A percentile compares a stretch with the other conserved stretches of the same genome.
phyloP scores from a whole-genome alignment of 1,140 invertebrate species.

The Drosophila erecta region DNA sequence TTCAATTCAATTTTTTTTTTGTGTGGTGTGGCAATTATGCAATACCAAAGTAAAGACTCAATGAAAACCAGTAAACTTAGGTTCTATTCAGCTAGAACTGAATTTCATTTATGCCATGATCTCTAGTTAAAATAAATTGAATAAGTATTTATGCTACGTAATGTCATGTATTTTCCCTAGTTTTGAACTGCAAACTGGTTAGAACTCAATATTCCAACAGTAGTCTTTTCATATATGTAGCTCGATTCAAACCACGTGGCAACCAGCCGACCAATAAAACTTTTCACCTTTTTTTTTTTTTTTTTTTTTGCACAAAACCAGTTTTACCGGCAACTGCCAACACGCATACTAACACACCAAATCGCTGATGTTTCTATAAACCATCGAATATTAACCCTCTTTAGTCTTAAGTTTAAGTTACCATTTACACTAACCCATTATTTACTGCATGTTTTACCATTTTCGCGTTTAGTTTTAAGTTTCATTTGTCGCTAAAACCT shows the following conservation, averaged over 20 bases:
- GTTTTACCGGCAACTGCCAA: slow-evolving; percentile 13
- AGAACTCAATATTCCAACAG: background rate
- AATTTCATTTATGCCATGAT: background rate
- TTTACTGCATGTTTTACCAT: slow-evolving; percentile 21
- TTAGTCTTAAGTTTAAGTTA: background rate
- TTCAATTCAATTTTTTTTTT: slow-evolving; percentile 18
- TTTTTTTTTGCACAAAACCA: slow-evolving; percentile 22
- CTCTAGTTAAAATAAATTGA: background rate
- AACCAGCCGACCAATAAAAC: slow-evolving; percentile 10
- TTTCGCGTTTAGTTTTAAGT: slow-evolving; percentile 6
- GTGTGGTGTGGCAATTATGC: slow-evolving; percentile 27
- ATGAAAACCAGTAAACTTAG: slow-evolving; percentile 25
- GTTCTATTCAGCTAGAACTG: slow-evolving; percentile 12
- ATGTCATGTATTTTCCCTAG: background rate
- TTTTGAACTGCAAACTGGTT: slow-evolving; percentile 6
- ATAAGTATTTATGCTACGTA: slow-evolving; percentile 23
- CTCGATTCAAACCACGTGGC: slow-evolving; percentile 29
- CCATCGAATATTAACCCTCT: background rate
- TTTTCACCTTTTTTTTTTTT: slow-evolving; percentile 6
- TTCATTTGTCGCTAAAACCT: slow-evolving; percentile 10
- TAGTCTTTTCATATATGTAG: background rate
- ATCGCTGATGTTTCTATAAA: background rate
- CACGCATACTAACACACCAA: background rate
- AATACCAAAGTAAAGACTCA: slow-evolving; percentile 18
- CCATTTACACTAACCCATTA: slow-evolving; percentile 1